Evolutionary conservation across 2,113 vertebrate genomes (phyloP).

Genomic region (Bubalus kerabau): DNA sequence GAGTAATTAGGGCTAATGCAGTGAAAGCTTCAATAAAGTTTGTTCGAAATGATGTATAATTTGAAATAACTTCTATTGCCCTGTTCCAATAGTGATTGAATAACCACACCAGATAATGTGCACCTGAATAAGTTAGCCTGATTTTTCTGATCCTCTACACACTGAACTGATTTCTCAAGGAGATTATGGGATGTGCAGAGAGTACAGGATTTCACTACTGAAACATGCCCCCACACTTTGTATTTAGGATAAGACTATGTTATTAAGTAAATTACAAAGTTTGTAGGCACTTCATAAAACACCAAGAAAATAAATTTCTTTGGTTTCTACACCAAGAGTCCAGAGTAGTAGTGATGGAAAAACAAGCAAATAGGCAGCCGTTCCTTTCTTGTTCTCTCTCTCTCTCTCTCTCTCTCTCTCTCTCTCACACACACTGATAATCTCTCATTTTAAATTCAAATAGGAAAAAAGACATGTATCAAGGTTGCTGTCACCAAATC

Average conservation of each 20-base stretch:
- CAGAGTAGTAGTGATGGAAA: neutral
- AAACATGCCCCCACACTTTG: neutral
- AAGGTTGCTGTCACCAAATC: neutral
- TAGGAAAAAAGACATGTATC: neutral
- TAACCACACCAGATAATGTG: conserved; percentile 42
- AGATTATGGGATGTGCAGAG: neutral
- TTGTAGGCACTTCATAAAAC: neutral
- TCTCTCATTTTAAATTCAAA: neutral
- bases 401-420: no score
- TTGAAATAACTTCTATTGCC: conserved; percentile 51
- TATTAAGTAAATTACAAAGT: neutral
- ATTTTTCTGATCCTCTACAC: conserved; percentile 37
- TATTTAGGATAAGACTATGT: neutral
- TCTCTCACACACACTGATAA: neutral
- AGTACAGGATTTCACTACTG: neutral
- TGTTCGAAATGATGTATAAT: conserved; percentile 46
- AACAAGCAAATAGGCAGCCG: neutral
- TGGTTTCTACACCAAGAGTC: neutral
- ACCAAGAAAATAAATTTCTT: neutral
- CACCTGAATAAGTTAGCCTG: conserved; percentile 25
- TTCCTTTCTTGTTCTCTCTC: neutral
- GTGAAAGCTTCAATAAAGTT: conserved; percentile 60
- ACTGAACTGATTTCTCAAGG: neutral
- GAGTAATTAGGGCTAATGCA: conserved; percentile 66
- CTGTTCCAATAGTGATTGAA: conserved; percentile 40